Conservation (phyloP, 2,888 invertebrate species). For the Eudemis profundana region DNA sequence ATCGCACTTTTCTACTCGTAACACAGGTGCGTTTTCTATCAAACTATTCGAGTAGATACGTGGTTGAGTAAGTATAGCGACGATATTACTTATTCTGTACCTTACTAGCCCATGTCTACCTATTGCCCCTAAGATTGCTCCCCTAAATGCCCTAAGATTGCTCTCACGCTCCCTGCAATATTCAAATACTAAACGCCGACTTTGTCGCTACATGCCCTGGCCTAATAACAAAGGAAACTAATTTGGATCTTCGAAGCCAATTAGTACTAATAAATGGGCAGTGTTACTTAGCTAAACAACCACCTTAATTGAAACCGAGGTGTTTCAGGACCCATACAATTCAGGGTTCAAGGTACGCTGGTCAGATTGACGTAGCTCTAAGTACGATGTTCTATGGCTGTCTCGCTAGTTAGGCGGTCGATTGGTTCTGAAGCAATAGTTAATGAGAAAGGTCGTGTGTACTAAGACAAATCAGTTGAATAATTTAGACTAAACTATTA, state of each 20-base stretch:
- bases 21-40: too few species aligned
- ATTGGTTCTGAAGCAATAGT: conserved; percentile 9
- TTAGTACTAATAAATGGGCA: conserved; percentile 66
- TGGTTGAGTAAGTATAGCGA: too few species aligned
- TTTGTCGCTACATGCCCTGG: conserved; percentile 27
- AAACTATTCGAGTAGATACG: too few species aligned
- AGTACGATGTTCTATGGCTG: conserved; percentile 24
- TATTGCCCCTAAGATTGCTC: background rate
- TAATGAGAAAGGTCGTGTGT: conserved; percentile 18
- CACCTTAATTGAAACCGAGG: background rate
- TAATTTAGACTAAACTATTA: background rate
- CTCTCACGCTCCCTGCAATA: conserved; percentile 18
- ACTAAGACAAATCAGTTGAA: background rate
- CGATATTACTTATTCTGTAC: too few species aligned
- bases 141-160: background rate
- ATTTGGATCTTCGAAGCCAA: conserved; percentile 63
- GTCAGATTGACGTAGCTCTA: conserved; percentile 20
- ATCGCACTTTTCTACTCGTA: too few species aligned
- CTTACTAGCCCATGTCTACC: too few species aligned
- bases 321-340: background rate
- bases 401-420: conserved; percentile 19
- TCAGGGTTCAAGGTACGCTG: conserved; percentile 1
- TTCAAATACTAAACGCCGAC: conserved; percentile 37
- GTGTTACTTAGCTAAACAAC: conserved; percentile 45
- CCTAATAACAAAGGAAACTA: conserved; percentile 57